These are phyloP conservation scores for Threskiornis aethiopicus DNA, from an alignment of 2,797 vertebrate species.

Conservation along the genomic window DNA sequence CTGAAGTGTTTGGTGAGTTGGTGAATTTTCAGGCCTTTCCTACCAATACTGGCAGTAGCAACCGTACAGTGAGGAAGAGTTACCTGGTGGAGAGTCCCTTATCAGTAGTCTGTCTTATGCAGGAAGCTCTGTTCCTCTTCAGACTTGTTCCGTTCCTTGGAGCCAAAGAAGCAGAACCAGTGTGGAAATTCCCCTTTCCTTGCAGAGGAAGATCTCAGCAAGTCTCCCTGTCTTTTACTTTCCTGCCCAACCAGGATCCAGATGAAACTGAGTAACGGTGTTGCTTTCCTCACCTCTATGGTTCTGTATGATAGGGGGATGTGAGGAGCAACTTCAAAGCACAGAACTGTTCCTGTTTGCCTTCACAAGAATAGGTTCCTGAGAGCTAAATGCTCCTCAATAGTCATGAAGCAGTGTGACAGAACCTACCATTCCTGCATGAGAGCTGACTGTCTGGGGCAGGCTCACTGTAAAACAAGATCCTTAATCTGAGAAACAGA, in stretches of 20 bases:
- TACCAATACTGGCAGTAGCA: neutral
- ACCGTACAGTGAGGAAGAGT: neutral
- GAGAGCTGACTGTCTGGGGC: neutral
- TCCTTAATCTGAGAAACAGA: neutral
- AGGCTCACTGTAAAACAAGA: neutral
- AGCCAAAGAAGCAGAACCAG: neutral
- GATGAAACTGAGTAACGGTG: rapidly evolving
- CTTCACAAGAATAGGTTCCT: neutral
- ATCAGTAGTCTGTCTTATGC: neutral
- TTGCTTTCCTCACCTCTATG: neutral
- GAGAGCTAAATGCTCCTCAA: neutral
- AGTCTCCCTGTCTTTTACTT: neutral
- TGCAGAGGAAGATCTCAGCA: neutral
- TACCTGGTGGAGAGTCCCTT: neutral
- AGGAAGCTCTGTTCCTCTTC: neutral
- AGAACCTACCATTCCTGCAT: neutral
- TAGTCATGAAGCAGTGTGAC: neutral
- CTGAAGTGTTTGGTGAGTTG: neutral
- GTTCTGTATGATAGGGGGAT: neutral
- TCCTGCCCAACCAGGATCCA: neutral
- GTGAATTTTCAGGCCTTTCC: neutral
- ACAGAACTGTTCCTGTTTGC: neutral
- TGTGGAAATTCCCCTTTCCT: neutral
- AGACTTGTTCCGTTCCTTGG: neutral
- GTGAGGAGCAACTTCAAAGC: neutral